phyloP scores from a whole-genome alignment of 2,113 vertebrate genomes.

The Microtus montanus region DNA sequence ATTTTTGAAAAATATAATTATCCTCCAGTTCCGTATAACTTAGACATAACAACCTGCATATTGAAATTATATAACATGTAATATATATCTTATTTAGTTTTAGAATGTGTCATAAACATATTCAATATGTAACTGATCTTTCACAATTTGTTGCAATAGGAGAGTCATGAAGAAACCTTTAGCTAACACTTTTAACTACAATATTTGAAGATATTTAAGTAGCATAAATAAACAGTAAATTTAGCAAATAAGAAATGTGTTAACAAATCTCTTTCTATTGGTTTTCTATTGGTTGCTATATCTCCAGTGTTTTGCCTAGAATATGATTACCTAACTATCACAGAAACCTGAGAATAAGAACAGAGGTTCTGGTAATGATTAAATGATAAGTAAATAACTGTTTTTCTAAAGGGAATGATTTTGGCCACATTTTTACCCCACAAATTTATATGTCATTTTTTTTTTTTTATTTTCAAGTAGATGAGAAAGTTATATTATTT shows the following conservation, averaged over 20 bases:
- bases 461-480: not conserved
- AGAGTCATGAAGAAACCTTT: slow-evolving; percentile 21
- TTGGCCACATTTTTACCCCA: not conserved
- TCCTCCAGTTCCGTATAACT: not conserved
- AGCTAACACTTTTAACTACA: not conserved
- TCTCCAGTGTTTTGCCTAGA: not conserved
- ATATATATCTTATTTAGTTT: not conserved
- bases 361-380: not conserved
- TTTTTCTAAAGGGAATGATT: not conserved
- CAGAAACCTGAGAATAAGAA: too few species aligned
- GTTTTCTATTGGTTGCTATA: not conserved
- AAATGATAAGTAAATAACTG: not conserved
- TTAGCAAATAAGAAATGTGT: not conserved
- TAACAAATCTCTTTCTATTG: not conserved
- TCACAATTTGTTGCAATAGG: slow-evolving; percentile 47
- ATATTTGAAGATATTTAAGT: not conserved
- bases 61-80: not conserved
- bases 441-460: not conserved
- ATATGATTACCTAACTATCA: not conserved
- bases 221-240: not conserved
- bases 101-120: slow-evolving; percentile 33
- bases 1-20: not conserved
- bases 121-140: not conserved
- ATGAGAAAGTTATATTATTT: not conserved
- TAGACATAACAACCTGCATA: not conserved